Evolutionary conservation across 2,888 invertebrate genomes (phyloP), one percentile per base, ranked within the genome.

Genomic region (Hyalella azteca): DNA sequence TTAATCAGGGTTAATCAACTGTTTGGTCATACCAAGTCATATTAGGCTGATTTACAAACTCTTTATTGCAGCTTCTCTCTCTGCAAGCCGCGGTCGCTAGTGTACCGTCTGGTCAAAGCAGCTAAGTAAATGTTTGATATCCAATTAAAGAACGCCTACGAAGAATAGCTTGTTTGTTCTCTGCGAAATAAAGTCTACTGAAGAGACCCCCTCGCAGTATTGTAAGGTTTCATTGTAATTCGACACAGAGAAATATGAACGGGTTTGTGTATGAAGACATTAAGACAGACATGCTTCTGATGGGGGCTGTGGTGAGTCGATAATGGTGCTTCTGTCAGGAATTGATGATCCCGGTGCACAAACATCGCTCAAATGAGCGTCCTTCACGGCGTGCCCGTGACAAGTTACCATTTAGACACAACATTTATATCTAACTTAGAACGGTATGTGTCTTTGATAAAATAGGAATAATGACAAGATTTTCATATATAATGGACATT

Each of bases 141-240:
- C 66, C 66, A 66, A 66, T 66, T 66, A 66, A 36, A 66, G 66
- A 22, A 2, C 9, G 13, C 36, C n/a, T 13, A 66, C 19, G 36
- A 4, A n/a, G 66, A 66, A 22, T 7, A 11, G 36, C 4, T 36
- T 66, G 66, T 66, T 66, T 66, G 66, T 36, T 66, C 36, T 36
- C 1, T 11, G 19, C 13, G 66, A 15, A 66, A 29, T 36, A 29
- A 66, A 66, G 36, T 36, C 19, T 19, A 36, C 66, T 29, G 29
- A 66, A 66, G 66, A 36, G 66, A n/a, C 19, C 9, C 66, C 39
- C 13, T 36, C 36, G 66, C 32, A 2, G 54, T 26, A 54, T 54
- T 22, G 54, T 54, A 3, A 54, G 54, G 54, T 54, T 66, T 66
- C 66, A 66, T 66, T 66, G 66, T 66, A 66, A 66, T 66, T 66